Conservation (phyloP, 2,888 invertebrate genomes). For the Rotaria magnacalcarata region DNA sequence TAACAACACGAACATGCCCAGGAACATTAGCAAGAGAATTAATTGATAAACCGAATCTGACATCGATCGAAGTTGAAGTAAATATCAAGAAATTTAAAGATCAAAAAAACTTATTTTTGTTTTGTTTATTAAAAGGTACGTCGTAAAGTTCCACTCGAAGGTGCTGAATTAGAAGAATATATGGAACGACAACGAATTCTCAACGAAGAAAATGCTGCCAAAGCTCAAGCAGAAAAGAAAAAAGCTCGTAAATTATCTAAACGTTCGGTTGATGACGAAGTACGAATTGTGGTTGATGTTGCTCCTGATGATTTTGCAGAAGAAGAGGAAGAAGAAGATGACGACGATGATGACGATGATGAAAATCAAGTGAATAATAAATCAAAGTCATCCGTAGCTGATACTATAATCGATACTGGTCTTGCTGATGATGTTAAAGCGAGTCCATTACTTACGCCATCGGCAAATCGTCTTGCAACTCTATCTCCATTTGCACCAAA, state of each 20-base stretch:
- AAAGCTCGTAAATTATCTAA: conserved; percentile 48
- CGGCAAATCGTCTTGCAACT: background rate
- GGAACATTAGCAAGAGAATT: conserved; percentile 63
- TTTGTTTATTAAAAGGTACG: conserved; percentile 54
- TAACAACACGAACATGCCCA: conserved; percentile 72
- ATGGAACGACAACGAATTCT: conserved; percentile 55
- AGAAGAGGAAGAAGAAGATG: background rate
- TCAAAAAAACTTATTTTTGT: too few relatives aligned
- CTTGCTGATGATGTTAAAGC: background rate
- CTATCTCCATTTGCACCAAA: conserved; percentile 58
- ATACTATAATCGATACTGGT: background rate
- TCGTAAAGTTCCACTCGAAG: conserved; percentile 63
- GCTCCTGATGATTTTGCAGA: background rate
- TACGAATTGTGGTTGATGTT: background rate
- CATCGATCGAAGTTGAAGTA: conserved; percentile 60
- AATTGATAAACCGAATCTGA: conserved; percentile 61
- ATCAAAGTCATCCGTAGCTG: background rate
- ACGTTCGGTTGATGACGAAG: conserved; percentile 35
- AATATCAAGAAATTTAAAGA: background rate
- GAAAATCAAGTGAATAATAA: background rate
- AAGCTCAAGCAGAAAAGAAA: conserved; percentile 44
- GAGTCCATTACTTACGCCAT: background rate
- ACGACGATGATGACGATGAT: background rate
- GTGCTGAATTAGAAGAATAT: conserved; percentile 64
- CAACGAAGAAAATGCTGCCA: conserved; percentile 36